Percentiles rank a stretch among this genome's conserved stretches.
Evolutionary conservation across 2,113 vertebrate genomes (phyloP).

Genomic region (Dolichallabes microphthalmus): DNA sequence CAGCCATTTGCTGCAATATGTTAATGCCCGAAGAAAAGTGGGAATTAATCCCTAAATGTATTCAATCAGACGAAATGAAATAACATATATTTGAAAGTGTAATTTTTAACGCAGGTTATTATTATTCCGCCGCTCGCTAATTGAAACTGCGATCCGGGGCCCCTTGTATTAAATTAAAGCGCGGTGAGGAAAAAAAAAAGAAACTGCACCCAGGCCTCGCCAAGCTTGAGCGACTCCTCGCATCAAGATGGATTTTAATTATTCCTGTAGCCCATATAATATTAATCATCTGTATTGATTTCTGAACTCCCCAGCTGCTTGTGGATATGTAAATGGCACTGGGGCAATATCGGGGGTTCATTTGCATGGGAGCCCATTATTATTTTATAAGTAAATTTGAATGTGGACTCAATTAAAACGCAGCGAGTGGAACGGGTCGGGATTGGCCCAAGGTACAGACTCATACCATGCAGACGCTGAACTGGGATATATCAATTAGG

Average conservation of each 20-base stretch:
- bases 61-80: conserved; percentile 71
- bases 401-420: conserved; percentile 81
- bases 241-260: conserved; percentile 77
- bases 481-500: conserved; percentile 75
- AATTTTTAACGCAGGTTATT: conserved; percentile 71
- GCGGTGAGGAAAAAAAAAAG: conserved; percentile 41
- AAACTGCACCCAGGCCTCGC: conserved; percentile 70
- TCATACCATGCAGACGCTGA: conserved; percentile 59
- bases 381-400: conserved; percentile 82
- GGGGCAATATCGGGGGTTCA: conserved; percentile 73
- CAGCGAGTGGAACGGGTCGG: conserved; percentile 74
- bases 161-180: conserved; percentile 72
- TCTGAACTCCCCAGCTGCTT: conserved; percentile 76
- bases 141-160: conserved; percentile 71
- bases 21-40: conserved; percentile 60
- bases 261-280: conserved; percentile 77
- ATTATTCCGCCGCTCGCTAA: conserved; percentile 69
- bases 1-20: conserved; percentile 67
- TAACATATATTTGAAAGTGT: conserved; percentile 74
- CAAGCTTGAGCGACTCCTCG: conserved; percentile 70
- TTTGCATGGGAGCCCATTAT: conserved; percentile 78
- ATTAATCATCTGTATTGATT: conserved; percentile 84
- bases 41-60: conserved; percentile 58
- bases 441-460: conserved; percentile 74
- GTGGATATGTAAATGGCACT: conserved; percentile 73